Conservation (phyloP, 2,113 vertebrate genomes). For the Oophaga pumilio region DNA sequence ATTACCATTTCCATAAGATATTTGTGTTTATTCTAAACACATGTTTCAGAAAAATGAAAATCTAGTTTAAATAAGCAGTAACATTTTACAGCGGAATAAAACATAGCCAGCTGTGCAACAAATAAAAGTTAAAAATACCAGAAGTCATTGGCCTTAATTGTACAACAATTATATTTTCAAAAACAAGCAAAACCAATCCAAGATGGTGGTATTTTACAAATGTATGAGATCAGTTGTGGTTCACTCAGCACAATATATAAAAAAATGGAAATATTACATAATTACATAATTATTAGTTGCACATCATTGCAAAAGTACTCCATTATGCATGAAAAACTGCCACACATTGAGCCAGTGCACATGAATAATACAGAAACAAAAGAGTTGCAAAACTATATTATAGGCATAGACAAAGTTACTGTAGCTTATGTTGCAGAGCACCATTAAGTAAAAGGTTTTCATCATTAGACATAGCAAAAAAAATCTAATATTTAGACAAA, state of each 20-base stretch:
- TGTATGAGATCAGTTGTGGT: not conserved
- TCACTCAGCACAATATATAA: not conserved
- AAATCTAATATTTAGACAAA: no score
- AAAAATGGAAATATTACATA: not conserved
- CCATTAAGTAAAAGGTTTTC: not conserved
- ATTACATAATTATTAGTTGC: slow-evolving; percentile 3
- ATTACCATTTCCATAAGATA: slow-evolving; percentile 51
- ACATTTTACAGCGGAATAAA: slow-evolving; percentile 23
- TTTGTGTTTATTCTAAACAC: slow-evolving; percentile 59
- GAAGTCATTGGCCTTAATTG: not conserved
- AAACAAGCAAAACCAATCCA: not conserved
- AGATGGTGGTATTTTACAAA: not conserved
- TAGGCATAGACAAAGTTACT: not conserved
- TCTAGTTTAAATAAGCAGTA: slow-evolving; percentile 6
- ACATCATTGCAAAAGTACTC: not conserved
- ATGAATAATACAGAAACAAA: not conserved
- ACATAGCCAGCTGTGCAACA: not conserved
- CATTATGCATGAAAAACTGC: not conserved
- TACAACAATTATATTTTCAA: not conserved
- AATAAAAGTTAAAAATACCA: not conserved
- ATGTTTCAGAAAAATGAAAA: slow-evolving; percentile 47
- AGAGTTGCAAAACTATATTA: no score
- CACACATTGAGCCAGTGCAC: not conserved
- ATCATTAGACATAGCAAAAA: no score
- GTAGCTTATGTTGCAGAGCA: not conserved